These are phyloP conservation scores for Orius insidiosus DNA, from an alignment of 1,140 invertebrate genomes.

Conservation along the genomic window DNA sequence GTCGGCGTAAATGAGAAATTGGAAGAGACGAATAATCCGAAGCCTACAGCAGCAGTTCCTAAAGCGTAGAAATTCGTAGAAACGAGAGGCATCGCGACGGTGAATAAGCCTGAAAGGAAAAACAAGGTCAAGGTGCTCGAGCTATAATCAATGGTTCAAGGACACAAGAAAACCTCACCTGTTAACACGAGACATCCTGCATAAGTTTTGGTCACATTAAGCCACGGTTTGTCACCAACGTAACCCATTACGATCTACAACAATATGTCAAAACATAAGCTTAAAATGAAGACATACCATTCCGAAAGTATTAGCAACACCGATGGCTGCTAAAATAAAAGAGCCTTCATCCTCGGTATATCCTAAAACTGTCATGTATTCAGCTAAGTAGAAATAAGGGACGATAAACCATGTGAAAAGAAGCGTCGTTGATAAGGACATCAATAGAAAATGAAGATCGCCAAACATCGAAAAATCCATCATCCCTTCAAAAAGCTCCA, in stretches of 20 bases:
- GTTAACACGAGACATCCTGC: constrained; percentile 57
- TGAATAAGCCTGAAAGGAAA: constrained; percentile 27
- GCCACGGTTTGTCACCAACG: constrained; percentile 74
- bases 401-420: constrained; percentile 81
- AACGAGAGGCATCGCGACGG: constrained; percentile 50
- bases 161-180: too few species aligned
- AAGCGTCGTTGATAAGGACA: constrained; percentile 66
- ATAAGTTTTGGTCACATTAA: constrained; percentile 66
- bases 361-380: constrained; percentile 35
- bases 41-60: constrained; percentile 32
- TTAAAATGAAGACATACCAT: constrained; percentile 42
- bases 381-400: constrained; percentile 74
- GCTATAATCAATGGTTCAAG: too few species aligned
- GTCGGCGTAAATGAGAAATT: constrained; percentile 76
- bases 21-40: constrained; percentile 71
- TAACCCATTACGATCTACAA: constrained; percentile 65
- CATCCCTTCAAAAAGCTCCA: constrained; percentile 51
- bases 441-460: constrained; percentile 59
- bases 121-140: too few species aligned
- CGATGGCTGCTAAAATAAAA: constrained; percentile 59
- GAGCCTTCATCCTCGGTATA: constrained; percentile 56
- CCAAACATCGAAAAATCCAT: constrained; percentile 65
- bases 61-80: constrained; percentile 40
- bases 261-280: constrained; percentile 22
- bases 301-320: constrained; percentile 74